phyloP scores from a whole-genome alignment of 2,888 invertebrate genomes.

The Pollenia angustigena region DNA sequence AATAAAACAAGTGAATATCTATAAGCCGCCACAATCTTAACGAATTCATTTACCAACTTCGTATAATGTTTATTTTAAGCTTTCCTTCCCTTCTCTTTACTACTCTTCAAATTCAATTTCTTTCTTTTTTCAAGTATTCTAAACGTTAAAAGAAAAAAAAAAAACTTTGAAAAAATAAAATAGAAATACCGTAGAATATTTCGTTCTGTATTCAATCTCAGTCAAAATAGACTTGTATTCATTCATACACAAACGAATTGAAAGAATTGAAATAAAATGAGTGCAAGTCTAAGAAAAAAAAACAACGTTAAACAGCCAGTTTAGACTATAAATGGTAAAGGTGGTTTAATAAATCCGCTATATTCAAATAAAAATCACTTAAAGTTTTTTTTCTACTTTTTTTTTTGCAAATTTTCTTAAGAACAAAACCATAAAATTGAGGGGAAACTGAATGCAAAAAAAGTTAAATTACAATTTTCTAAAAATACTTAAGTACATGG shows the following conservation, averaged over 20 bases:
- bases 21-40: slow-evolving; percentile 46
- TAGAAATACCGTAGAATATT: slow-evolving; percentile 27
- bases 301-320: slow-evolving; percentile 32
- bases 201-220: slow-evolving; percentile 54
- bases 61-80: slow-evolving; percentile 40
- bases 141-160: slow-evolving; percentile 16
- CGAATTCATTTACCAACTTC: slow-evolving; percentile 55
- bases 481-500: slow-evolving; percentile 63
- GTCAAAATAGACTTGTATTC: slow-evolving; percentile 51
- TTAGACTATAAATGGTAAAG: slow-evolving; percentile 67
- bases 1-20: slow-evolving; percentile 27
- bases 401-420: slow-evolving; percentile 39
- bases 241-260: slow-evolving; percentile 36
- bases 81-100: neutral
- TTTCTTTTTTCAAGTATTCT: neutral
- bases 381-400: slow-evolving; percentile 40
- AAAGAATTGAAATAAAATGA: slow-evolving; percentile 19
- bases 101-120: slow-evolving; percentile 7
- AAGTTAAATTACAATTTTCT: slow-evolving; percentile 67
- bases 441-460: slow-evolving; percentile 32
- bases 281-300: neutral
- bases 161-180: neutral
- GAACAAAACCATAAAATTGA: slow-evolving; percentile 38
- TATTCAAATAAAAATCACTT: slow-evolving; percentile 67
- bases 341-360: slow-evolving; percentile 64